Conservation (phyloP, 2,113 vertebrate species). For the Himantopus leucocephalus region DNA sequence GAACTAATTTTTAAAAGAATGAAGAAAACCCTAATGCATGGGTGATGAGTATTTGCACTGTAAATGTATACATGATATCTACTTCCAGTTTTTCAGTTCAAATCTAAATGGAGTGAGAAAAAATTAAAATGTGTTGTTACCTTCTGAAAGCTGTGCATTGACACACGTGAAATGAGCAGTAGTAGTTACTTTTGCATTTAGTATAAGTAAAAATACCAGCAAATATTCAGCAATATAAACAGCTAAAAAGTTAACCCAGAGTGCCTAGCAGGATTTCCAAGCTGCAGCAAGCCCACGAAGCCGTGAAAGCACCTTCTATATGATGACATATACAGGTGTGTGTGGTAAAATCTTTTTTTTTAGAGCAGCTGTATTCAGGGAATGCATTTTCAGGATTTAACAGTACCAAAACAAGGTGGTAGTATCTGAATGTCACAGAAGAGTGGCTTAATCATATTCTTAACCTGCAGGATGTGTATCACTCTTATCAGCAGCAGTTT, state of each 20-base stretch:
- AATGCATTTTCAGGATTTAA: background rate
- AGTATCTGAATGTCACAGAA: background rate
- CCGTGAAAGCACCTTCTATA: background rate
- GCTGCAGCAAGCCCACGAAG: background rate
- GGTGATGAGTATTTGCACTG: background rate
- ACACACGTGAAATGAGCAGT: background rate
- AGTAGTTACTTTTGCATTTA: background rate
- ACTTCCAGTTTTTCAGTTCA: background rate
- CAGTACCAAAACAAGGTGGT: background rate
- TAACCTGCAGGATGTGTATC: background rate
- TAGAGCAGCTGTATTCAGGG: background rate
- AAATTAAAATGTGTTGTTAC: background rate
- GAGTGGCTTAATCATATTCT: background rate
- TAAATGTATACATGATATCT: background rate
- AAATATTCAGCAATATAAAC: background rate
- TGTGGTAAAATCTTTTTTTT: background rate
- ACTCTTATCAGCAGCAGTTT: background rate
- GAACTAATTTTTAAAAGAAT: background rate
- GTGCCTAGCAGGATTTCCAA: background rate
- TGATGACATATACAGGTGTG: rapidly evolving
- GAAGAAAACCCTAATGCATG: background rate
- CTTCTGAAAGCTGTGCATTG: background rate
- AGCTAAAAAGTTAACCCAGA: background rate
- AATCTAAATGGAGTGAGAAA: background rate
- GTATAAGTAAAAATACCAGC: background rate